Percentiles rank a stretch among this genome's conserved stretches.
These are phyloP conservation scores for Odontomyia ornata DNA, from an alignment of 2,888 invertebrate species.

Conservation along the genomic window DNA sequence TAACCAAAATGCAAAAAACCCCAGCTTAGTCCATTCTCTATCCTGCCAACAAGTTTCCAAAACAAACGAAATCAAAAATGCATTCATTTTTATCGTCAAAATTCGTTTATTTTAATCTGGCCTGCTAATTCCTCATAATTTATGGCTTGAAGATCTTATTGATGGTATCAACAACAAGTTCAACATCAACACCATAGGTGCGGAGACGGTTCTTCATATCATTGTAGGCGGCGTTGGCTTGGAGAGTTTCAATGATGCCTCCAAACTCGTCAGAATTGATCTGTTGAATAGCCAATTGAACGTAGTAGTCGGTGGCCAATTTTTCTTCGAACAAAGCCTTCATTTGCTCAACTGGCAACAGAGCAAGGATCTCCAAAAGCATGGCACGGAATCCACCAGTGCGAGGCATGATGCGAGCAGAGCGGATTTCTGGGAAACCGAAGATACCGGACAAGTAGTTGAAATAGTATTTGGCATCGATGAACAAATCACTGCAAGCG, in stretches of 20 bases:
- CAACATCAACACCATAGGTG: constrained; percentile 45
- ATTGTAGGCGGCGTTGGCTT: constrained; percentile 33
- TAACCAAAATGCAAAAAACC: too few relatives aligned
- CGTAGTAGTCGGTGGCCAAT: constrained; percentile 41
- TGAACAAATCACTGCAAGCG: constrained; percentile 44
- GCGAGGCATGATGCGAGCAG: not conserved
- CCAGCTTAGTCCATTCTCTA: too few relatives aligned
- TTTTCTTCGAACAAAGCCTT: constrained; percentile 40
- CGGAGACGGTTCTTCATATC: constrained; percentile 36
- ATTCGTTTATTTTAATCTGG: too few relatives aligned
- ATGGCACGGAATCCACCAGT: constrained; percentile 42
- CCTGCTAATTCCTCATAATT: too few relatives aligned
- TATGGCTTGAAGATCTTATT: constrained; percentile 43
- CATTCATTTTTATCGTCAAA: not conserved
- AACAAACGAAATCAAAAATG: not conserved
- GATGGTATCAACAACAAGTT: constrained; percentile 39
- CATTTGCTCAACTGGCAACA: constrained; percentile 43
- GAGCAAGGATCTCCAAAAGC: constrained; percentile 41
- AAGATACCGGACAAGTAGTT: constrained; percentile 45
- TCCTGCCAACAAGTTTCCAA: too few relatives aligned
- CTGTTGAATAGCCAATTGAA: constrained; percentile 42
- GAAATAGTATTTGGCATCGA: constrained; percentile 48
- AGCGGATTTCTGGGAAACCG: constrained; percentile 36
- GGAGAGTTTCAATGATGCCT: constrained; percentile 40
- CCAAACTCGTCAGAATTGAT: constrained; percentile 46